Percentiles rank a stretch among this genome's conserved stretches.
phyloP scores from a whole-genome alignment of 1,140 invertebrate species.

The Prorops nasuta region DNA sequence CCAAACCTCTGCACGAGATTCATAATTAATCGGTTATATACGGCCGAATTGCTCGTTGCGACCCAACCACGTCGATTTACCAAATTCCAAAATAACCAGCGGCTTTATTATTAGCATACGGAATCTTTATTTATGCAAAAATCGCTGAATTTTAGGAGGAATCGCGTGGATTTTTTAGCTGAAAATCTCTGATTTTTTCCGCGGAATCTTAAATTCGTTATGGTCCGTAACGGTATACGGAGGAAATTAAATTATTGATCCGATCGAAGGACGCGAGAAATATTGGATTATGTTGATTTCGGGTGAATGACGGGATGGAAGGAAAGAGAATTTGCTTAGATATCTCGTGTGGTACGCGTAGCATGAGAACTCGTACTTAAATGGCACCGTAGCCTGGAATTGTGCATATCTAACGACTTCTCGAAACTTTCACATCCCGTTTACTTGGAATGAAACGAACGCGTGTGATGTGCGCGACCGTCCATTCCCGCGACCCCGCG shows the following conservation, averaged over 20 bases:
- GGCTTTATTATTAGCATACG: no score
- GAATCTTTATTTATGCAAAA: no score
- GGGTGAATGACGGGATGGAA: neutral
- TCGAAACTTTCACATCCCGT: constrained; percentile 40
- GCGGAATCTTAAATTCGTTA: no score
- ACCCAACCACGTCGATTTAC: no score
- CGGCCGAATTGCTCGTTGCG: no score
- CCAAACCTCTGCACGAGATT: constrained; percentile 26
- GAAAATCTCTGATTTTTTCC: no score
- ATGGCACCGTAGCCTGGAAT: constrained; percentile 24
- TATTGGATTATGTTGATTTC: neutral
- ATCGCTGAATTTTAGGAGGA: no score
- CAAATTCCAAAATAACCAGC: no score
- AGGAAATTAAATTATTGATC: constrained; percentile 7
- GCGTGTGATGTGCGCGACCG: constrained; percentile 27
- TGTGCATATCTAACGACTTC: constrained; percentile 31
- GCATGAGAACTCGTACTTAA: constrained; percentile 19
- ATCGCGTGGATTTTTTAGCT: no score
- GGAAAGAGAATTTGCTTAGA: constrained; percentile 1
- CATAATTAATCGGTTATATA: constrained; percentile 42
- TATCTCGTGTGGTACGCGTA: constrained; percentile 30
- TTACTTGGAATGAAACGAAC: constrained; percentile 19
- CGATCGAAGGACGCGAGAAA: neutral
- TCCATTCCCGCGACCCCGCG: constrained; percentile 26
- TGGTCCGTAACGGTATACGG: no score